Conservation (phyloP, 2,113 vertebrate species). For the Mormyrus lacerda region DNA sequence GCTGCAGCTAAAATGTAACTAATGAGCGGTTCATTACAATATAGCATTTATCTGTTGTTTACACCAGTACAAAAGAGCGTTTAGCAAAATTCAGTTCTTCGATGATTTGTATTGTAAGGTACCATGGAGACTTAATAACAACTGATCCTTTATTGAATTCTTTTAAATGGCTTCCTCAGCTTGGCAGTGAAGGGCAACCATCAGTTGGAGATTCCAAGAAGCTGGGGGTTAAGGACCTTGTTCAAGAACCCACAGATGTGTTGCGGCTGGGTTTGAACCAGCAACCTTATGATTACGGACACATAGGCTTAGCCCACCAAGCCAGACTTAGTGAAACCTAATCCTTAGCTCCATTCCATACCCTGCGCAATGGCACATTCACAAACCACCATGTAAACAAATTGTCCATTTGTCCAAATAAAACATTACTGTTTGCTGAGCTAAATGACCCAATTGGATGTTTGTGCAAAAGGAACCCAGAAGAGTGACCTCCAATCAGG, state of each 20-base stretch:
- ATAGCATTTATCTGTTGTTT: background rate
- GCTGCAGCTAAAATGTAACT: background rate
- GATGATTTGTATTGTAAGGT: background rate
- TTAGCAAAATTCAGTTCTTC: background rate
- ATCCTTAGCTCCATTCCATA: background rate
- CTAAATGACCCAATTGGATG: background rate
- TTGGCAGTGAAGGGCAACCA: too few species aligned
- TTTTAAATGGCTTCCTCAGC: too few species aligned
- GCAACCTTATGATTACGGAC: too few species aligned
- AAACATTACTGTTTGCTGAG: background rate
- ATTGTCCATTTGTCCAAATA: background rate
- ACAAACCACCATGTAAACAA: background rate
- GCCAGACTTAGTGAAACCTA: background rate
- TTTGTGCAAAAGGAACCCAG: background rate
- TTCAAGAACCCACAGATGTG: too few species aligned
- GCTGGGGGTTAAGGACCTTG: too few species aligned
- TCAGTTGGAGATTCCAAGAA: fast-evolving
- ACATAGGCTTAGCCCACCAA: too few species aligned
- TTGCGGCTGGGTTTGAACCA: too few species aligned
- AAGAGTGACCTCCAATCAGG: background rate
- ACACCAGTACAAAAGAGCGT: background rate
- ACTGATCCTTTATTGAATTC: too few species aligned
- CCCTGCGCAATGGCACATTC: background rate
- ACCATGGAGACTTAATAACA: background rate
- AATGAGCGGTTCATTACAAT: background rate